Evolutionary conservation across 2,888 invertebrate species (phyloP), one percentile per base, ranked within the genome.

Genomic region (Troides aeacus): DNA sequence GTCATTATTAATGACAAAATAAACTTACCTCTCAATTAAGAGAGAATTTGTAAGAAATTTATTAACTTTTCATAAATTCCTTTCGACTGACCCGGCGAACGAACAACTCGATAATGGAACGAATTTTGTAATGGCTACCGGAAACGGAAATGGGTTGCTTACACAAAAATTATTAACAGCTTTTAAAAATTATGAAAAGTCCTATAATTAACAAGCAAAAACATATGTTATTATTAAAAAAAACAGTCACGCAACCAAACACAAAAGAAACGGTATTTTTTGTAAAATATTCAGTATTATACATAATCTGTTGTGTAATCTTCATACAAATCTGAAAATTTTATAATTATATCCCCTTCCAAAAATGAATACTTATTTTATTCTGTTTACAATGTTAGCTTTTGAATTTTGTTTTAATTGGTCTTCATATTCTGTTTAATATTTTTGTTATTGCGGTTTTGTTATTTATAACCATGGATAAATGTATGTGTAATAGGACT

Each of bases 21-120:
- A 62, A 18, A 83, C 87, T 86, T 81, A 93, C 93, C 93, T 92
- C 93, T 92, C 92, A 80, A 80, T 73, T 81, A 80, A 79, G 92
- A 92, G 92, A 92, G 92, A 91, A 87, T 92, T 86, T 87, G 75
- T 79, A 61, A 65, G 83, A 81, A 81, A 77, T 79, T 80, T 79
- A 77, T 77, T 77, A 77, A 76, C 82, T 84, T 86, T 77, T 86
- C 90, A 90, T 91, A 86, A 87, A 86, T 87, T 77, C 76, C 80
- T 82, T 83, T 83, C 79, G 81, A 81, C 90, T 88, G 87, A 90
- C 92, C 92, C 92, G 93, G 93, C 92, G 93, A 93, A 93, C 92
- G 94, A 94, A 94, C 94, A 94, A 94, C 93, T 94, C 93, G 90
- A 89, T 92, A 93, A 93, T 94, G 93, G 92, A 75, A 76, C 74